A percentile compares a stretch with the other conserved stretches of the same genome.
Conservation (phyloP, 2,113 vertebrate genomes). For the Phoenicopterus ruber region DNA sequence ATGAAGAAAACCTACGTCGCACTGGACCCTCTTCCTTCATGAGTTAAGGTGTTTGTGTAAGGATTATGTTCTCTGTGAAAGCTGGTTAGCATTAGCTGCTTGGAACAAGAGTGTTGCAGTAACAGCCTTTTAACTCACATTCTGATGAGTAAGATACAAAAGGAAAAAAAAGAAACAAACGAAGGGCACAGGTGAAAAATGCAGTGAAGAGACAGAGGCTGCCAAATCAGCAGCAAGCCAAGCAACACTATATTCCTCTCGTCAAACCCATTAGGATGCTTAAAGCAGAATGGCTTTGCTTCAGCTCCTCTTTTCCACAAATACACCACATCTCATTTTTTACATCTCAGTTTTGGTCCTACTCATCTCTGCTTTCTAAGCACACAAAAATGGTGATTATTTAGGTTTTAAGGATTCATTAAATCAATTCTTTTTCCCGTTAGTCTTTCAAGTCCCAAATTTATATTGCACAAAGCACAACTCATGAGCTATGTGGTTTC, state of each 20-base stretch:
- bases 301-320: not conserved
- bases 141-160: constrained; percentile 71
- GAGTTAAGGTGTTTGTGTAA: constrained; percentile 73
- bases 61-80: constrained; percentile 65
- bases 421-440: not conserved
- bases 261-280: not conserved
- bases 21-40: constrained; percentile 91
- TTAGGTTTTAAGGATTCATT: constrained; percentile 9
- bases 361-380: not conserved
- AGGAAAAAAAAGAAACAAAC: constrained; percentile 54
- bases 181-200: constrained; percentile 71
- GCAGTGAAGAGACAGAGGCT: constrained; percentile 63
- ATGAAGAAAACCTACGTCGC: constrained; percentile 90
- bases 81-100: constrained; percentile 74
- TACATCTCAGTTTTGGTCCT: not conserved
- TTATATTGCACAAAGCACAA: not conserved
- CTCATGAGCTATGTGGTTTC: not conserved
- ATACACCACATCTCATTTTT: not conserved
- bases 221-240: constrained; percentile 72
- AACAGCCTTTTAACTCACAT: constrained; percentile 72
- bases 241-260: constrained; percentile 13
- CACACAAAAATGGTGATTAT: constrained; percentile 23
- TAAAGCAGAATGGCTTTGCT: constrained; percentile 14
- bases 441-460: not conserved
- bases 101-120: constrained; percentile 69